phyloP scores from a whole-genome alignment of 2,113 vertebrate genomes.

The Heptranchias perlo region DNA sequence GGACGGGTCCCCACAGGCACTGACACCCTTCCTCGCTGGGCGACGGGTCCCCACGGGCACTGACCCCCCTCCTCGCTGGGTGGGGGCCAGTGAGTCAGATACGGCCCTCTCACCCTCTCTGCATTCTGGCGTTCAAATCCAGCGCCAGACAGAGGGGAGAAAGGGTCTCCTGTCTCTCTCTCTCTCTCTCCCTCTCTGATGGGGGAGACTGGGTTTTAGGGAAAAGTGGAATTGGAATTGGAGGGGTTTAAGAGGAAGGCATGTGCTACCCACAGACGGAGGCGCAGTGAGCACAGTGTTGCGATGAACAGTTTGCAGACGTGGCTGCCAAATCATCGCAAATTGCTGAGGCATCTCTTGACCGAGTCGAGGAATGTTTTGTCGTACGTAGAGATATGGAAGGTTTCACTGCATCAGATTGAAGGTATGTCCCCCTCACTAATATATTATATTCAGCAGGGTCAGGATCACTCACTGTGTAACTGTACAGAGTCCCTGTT shows the following conservation, averaged over 20 bases:
- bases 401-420: constrained; percentile 57
- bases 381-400: constrained; percentile 54
- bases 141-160: too few species aligned
- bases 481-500: too few species aligned
- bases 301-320: constrained; percentile 50
- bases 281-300: constrained; percentile 53
- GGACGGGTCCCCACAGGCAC: constrained; percentile 58
- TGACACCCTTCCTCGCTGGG: too few species aligned
- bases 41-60: constrained; percentile 57
- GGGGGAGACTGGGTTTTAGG: too few species aligned
- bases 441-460: too few species aligned
- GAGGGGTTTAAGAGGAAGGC: too few species aligned
- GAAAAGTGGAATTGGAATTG: too few species aligned
- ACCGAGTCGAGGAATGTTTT: constrained; percentile 41
- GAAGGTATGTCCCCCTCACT: too few species aligned
- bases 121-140: too few species aligned
- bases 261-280: constrained; percentile 48
- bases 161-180: too few species aligned
- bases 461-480: too few species aligned
- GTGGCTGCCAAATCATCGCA: constrained; percentile 50
- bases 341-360: constrained; percentile 46
- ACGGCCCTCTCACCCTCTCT: too few species aligned
- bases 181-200: neutral
- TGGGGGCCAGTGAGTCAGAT: constrained; percentile 54
- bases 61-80: constrained; percentile 64